phyloP scores from a whole-genome alignment of 2,797 vertebrate species.

The Centroberyx gerrardi region DNA sequence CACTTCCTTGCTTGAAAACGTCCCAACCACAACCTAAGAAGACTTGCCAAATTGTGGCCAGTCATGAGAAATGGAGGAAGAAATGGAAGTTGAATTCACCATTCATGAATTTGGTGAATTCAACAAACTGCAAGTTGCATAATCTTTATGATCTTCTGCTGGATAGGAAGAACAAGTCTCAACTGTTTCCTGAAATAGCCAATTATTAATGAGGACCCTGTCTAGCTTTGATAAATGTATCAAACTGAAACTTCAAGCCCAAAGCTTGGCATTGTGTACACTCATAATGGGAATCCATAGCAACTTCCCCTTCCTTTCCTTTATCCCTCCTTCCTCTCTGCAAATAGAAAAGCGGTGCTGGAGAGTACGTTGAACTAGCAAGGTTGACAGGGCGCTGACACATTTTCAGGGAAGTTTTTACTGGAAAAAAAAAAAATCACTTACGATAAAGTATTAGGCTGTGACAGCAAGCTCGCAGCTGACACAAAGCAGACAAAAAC shows the following conservation, averaged over 20 bases:
- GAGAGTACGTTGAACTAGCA: background rate
- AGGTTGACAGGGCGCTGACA: background rate
- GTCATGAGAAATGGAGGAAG: background rate
- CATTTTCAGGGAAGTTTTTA: background rate
- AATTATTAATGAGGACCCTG: background rate
- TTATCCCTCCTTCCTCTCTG: conserved; percentile 1
- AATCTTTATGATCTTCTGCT: background rate
- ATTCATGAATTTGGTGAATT: too few species aligned
- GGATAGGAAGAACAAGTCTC: conserved; percentile 1
- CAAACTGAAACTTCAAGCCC: background rate
- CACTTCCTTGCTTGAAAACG: conserved; percentile 30
- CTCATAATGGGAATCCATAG: conserved; percentile 38
- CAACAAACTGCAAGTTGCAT: background rate
- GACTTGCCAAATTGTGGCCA: background rate
- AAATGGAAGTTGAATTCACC: too few species aligned
- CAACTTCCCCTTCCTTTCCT: conserved; percentile 8
- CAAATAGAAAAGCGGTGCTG: conserved; percentile 13
- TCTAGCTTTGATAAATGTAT: background rate
- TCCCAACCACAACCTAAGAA: conserved; percentile 21
- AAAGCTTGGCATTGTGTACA: background rate
- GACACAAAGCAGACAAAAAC: background rate
- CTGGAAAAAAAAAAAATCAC: too few species aligned
- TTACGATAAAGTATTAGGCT: too few species aligned
- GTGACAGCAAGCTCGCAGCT: background rate
- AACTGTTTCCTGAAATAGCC: background rate